Base-by-base conservation (phyloP, 1,140 invertebrate species). In the Phenacoccus solenopsis region DNA sequence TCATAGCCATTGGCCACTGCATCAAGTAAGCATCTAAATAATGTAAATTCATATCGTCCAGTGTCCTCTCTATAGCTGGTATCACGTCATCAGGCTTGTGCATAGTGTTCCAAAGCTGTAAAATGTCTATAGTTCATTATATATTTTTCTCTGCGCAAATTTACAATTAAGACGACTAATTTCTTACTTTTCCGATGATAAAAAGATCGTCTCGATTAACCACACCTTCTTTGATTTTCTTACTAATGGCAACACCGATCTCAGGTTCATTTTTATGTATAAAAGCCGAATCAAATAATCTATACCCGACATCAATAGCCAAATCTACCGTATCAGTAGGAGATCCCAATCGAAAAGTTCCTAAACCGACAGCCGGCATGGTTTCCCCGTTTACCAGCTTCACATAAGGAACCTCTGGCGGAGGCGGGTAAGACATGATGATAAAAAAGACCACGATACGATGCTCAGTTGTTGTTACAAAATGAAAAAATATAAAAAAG, bases 1-100 rank as follows among this genome's bases (percentile, higher is more conserved):
- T 80, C 70, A 81, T 87, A 1, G 80, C 84, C 74, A 89, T 81
- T 13, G 90, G 90, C 87, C 88, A 92, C 76, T 93, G 90, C 35
- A 93, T 87, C 12, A 92, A 79, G 76, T 86, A 90, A 0, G 91
- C 78, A 78, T 93, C 90, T 7, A 93, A 69, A 75, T 91, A 91
- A 10, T 87, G 83, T 0, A 91, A 76, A 2, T 83, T 82, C 13
- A 92, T 80, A 75, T 88, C 81, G 1, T 80, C 77, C 7, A 92
- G 73, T 0, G 87, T 86, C 71, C 81, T 80, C 72, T 82, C 82
- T 12, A 87, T 75, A 24, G 81, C 81, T 16, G 76, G 75, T 71
- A 82, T 79, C 0, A 82, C 83, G 16, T 81, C 70, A 10, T 81
- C 78, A 1, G 79, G 77, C 56, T 72, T 74, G 64, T 84, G 82